Base-by-base conservation (phyloP, 2,113 vertebrate genomes). In the Pelvicachromis taeniatus region DNA sequence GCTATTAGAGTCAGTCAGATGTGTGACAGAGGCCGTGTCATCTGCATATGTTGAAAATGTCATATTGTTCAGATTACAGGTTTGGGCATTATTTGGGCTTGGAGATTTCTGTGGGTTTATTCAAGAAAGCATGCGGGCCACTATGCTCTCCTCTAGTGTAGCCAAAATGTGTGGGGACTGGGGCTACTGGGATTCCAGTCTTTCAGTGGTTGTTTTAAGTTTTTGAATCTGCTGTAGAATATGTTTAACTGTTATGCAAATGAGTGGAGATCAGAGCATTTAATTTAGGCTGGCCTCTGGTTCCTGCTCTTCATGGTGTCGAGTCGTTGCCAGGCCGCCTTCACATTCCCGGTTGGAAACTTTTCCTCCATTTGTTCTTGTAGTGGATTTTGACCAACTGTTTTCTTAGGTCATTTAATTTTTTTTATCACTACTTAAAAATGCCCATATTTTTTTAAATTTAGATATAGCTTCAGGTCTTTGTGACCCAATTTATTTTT, bases 361-460 rank as follows among this genome's bases (percentile, higher is more conserved):
- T 1, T 61, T 33, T 61, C 29, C 58, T 61, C 29, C 0, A 19
- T 0, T 61, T 61, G 5, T 61, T 61, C 29, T 19, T 61, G 1
- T 7, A 33, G 16, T 61, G 58, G 58, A 33, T 61, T 61, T 61
- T 33, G 29, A 29, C 29, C 58, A 33, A 19, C 29, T 59, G 29
- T 29, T 59, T 33, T 58, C 5, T 29, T 2, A 59, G 29, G 29
- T 59, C 56, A 59, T 59, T 59, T 59, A 33, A 59, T 59, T 59
- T 61, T 61, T 19, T 19, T 17, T 11, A 33, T 61, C 29, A 6
- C 29, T 9, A 61, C 16, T 19, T 61, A 11, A 33, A 61, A 33
- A 19, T 0, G 16, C 16, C 29, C 9, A 59, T 59, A 19, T 61
- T 59, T 59, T 17, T 33, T 19, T n/a, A n/a, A 0, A 33, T 19